Evolutionary conservation across 2,797 vertebrate species (phyloP).

Genomic region (Allobates femoralis): DNA sequence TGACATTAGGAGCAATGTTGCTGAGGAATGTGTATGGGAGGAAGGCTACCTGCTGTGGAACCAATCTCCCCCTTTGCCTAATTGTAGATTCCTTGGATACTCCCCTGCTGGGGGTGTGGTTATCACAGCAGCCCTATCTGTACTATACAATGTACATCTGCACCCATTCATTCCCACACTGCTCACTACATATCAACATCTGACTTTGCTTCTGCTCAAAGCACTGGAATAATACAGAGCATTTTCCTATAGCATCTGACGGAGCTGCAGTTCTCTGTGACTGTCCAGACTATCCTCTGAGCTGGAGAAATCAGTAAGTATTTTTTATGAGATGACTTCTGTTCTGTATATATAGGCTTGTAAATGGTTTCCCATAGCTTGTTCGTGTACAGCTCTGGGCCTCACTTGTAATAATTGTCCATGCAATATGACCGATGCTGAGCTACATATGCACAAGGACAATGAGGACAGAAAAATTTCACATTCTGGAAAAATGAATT

Average conservation of each 20-base stretch:
- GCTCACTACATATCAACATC: constrained; percentile 6
- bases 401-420: background rate
- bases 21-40: constrained; percentile 3
- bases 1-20: background rate
- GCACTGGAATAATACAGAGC: background rate
- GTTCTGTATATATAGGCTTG: background rate
- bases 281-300: background rate
- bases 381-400: background rate
- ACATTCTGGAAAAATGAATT: background rate
- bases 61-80: background rate
- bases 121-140: constrained; percentile 16
- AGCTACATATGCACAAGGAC: too few species aligned
- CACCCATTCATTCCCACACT: constrained; percentile 12
- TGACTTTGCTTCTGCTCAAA: background rate
- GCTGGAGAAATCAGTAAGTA: constrained; percentile 28
- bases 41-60: constrained; percentile 28
- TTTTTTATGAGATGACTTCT: background rate
- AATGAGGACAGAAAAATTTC: too few species aligned
- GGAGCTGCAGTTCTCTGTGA: constrained; percentile 18
- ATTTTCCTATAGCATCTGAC: background rate
- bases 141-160: constrained; percentile 25
- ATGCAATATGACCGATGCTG: too few species aligned
- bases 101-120: constrained; percentile 44
- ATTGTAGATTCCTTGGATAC: constrained; percentile 13
- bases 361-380: background rate